A percentile compares a stretch with the other conserved stretches of the same genome.
Conservation (phyloP, 2,888 invertebrate genomes). For the Cosmia pyralina region DNA sequence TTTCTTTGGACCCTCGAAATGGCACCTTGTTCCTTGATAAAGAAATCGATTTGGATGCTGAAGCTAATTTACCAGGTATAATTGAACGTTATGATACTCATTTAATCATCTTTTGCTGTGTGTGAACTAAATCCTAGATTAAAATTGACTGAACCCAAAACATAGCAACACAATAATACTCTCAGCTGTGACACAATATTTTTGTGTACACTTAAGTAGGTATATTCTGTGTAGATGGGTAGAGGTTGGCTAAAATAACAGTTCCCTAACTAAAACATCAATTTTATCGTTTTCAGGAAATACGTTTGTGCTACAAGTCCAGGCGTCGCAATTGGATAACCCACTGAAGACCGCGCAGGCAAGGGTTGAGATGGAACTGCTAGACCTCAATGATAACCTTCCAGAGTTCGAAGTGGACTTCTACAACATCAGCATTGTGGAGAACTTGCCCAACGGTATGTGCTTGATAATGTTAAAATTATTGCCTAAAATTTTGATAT, state of each 20-base stretch:
- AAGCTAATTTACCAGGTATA: slow-evolving; percentile 92
- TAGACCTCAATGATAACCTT: slow-evolving; percentile 95
- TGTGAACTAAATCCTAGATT: no score
- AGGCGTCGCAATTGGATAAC: slow-evolving; percentile 94
- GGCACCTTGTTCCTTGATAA: slow-evolving; percentile 94
- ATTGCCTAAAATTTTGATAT: no score
- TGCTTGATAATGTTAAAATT: not conserved
- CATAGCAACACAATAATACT: no score
- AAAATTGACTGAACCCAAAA: no score
- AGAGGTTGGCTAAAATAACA: no score
- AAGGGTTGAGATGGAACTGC: slow-evolving; percentile 93
- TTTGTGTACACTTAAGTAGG: no score
- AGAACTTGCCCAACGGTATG: slow-evolving; percentile 96
- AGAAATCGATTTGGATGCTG: slow-evolving; percentile 95
- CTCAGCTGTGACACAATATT: no score
- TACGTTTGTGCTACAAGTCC: slow-evolving; percentile 94
- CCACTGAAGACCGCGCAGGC: slow-evolving; percentile 94
- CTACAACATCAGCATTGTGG: slow-evolving; percentile 97
- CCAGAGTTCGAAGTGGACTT: slow-evolving; percentile 97
- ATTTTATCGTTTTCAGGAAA: slow-evolving; percentile 86
- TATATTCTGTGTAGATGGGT: no score
- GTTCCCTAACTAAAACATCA: no score
- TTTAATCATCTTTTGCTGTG: no score
- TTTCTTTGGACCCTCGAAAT: slow-evolving; percentile 93
- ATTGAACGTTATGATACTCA: no score